Evolutionary conservation across 2,113 vertebrate species (phyloP).

Genomic region (Naja naja): DNA sequence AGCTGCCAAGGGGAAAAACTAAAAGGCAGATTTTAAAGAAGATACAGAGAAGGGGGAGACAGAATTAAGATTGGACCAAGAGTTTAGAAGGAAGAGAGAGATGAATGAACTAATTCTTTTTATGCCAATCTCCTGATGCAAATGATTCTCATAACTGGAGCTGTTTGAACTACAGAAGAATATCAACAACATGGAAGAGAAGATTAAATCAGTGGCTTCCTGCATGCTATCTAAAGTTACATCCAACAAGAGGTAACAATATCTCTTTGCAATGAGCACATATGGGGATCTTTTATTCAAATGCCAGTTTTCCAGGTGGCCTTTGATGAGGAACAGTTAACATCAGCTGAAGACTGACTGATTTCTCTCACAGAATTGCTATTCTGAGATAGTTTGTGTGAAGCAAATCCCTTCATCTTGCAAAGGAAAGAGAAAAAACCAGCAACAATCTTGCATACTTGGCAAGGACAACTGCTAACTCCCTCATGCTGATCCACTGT

Average conservation of each 20-base stretch:
- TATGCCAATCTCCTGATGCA: not conserved
- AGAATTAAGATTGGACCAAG: not conserved
- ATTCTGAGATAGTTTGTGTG: not conserved
- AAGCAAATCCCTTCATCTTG: not conserved
- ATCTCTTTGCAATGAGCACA: not conserved
- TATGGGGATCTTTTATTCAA: not conserved
- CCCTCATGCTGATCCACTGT: not conserved
- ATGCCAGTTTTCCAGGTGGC: no score
- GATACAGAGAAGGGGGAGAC: not conserved
- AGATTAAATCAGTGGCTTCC: not conserved
- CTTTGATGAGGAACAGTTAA: not conserved
- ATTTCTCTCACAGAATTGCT: not conserved
- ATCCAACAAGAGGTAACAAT: not conserved
- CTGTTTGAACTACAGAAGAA: not conserved
- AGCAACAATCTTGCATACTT: not conserved
- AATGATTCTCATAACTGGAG: not conserved
- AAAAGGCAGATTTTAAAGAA: not conserved
- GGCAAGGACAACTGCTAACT: not conserved
- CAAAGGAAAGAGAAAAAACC: not conserved
- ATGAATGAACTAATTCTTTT: not conserved
- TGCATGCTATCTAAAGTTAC: not conserved
- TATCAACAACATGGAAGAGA: not conserved
- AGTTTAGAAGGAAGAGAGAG: no score
- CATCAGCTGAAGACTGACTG: not conserved
- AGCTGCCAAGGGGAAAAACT: not conserved